Evolutionary conservation across 2,113 vertebrate genomes (phyloP).

Genomic region (Xenopus laevis): DNA sequence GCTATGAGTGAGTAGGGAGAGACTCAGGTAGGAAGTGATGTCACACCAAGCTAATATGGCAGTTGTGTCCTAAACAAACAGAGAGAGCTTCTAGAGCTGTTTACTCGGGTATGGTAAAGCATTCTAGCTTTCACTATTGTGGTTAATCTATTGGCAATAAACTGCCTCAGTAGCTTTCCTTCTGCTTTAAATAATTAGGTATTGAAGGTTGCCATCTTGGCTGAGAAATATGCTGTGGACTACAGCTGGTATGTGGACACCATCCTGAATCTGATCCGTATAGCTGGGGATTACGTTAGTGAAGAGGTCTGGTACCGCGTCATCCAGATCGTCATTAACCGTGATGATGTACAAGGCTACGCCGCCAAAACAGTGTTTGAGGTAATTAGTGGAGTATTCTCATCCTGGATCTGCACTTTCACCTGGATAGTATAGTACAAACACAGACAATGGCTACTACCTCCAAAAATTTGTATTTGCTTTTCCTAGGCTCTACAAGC

Average conservation of each 20-base stretch:
- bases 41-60: too few relatives aligned
- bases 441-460: too few relatives aligned
- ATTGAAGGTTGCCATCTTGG: conserved; percentile 87
- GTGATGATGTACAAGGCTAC: conserved; percentile 88
- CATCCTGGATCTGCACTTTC: too few relatives aligned
- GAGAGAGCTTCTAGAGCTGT: too few relatives aligned
- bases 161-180: too few relatives aligned
- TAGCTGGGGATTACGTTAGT: conserved; percentile 88
- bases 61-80: too few relatives aligned
- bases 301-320: conserved; percentile 93
- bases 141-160: too few relatives aligned
- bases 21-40: too few relatives aligned
- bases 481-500: conserved; percentile 78
- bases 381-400: conserved; percentile 61
- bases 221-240: conserved; percentile 89
- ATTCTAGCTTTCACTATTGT: too few relatives aligned
- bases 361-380: conserved; percentile 91
- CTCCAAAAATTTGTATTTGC: background rate
- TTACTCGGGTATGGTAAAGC: too few relatives aligned
- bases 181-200: conserved; percentile 63
- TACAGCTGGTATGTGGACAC: conserved; percentile 95
- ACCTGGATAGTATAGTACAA: too few relatives aligned
- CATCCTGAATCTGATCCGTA: conserved; percentile 89
- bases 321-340: conserved; percentile 91
- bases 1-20: too few relatives aligned